Evolutionary conservation across 2,888 invertebrate species (phyloP), one percentile per base, ranked within the genome.

Genomic region (Ectobius pallidus): DNA sequence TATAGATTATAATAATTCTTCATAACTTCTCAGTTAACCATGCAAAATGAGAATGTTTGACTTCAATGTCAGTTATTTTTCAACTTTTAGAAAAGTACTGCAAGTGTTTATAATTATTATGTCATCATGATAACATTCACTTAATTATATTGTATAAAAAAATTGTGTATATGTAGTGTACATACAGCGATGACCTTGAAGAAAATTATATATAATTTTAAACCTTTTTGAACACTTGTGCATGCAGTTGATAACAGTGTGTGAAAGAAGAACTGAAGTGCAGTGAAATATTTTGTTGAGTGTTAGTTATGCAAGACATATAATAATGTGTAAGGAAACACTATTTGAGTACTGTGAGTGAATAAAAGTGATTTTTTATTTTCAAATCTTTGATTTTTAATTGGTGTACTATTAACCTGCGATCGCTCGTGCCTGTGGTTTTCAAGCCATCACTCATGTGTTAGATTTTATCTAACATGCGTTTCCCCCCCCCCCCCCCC

Each of bases 221-320:
- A 20, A 52, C 11, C 25, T 25, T 20, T 25, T 18, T 14, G 9
- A 22, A 22, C 25, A 20, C 25, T 9, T 11, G 11, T 52, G 20
- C 7, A 11, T 52, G 25, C 1, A 25, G 14, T 6, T 52, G 11
- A 25, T 52, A 52, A 2, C 25, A 11, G 20, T 9, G 25, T 25
- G 52, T 52, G 52, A 52, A 52, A 52, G 25, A 49, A 20, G 49
- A 49, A 49, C 20, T n/a, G 49, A 18, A 52, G 22, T 52, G 52
- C 25, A 52, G 22, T 52, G 52, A 52, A 22, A 6, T 52, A 14
- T 22, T 25, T 52, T 52, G 25, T 52, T 20, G 3, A 25, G 25
- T 18, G 20, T 14, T 25, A 2, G 7, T 25, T 52, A 2, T 52
- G 22, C 14, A 22, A 52, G 9, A 25, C 9, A 2, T 52, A 25